These are phyloP conservation scores for Cynopterus sphinx DNA, from an alignment of 2,797 vertebrate genomes.

Conservation along the genomic window DNA sequence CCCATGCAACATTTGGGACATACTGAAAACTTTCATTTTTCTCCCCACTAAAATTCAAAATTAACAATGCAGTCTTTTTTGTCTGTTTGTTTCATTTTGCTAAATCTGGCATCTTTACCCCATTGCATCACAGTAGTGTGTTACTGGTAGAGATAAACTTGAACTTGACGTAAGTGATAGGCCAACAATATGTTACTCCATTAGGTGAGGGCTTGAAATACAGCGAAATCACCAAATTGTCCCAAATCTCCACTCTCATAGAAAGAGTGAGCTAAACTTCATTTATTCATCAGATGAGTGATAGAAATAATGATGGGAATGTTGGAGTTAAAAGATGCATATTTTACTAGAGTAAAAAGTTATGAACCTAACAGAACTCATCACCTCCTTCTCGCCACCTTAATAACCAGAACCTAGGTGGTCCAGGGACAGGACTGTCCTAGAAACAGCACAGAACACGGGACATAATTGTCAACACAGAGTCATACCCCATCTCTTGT, in stretches of 20 bases:
- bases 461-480: fast-evolving
- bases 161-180: not conserved
- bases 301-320: not conserved
- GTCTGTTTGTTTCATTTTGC: not conserved
- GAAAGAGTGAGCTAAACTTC: not conserved
- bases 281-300: not conserved
- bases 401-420: too few species aligned
- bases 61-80: not conserved
- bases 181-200: not conserved
- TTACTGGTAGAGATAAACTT: not conserved
- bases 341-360: not conserved
- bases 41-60: not conserved
- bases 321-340: not conserved
- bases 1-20: not conserved
- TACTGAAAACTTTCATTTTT: not conserved
- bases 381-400: not conserved
- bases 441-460: not conserved
- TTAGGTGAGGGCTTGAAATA: not conserved
- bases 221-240: not conserved
- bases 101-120: not conserved
- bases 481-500: not conserved
- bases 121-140: too few species aligned
- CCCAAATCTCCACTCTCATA: not conserved
- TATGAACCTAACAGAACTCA: not conserved
- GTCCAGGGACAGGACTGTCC: not conserved